phyloP scores from a whole-genome alignment of 2,888 invertebrate genomes.

The Notocelia uddmanniana region DNA sequence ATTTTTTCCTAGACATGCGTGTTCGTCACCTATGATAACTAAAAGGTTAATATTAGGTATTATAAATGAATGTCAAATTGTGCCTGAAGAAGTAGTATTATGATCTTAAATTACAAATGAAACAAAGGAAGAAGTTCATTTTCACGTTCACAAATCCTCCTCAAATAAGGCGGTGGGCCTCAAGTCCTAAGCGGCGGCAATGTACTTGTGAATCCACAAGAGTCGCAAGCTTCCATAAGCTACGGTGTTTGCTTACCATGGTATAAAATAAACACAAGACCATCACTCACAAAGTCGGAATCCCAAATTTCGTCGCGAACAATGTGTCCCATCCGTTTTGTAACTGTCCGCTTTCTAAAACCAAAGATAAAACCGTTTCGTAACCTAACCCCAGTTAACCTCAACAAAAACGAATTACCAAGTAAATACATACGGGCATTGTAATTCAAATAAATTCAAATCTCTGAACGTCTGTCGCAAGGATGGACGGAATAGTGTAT shows the following conservation, averaged over 20 bases:
- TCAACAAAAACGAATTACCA: conserved; percentile 74
- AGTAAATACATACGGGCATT: conserved; percentile 76
- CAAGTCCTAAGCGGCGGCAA: too few species aligned
- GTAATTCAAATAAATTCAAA: conserved; percentile 84
- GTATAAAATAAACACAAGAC: too few species aligned
- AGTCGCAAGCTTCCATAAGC: too few species aligned
- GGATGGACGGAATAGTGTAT: conserved; percentile 59
- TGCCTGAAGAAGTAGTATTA: background rate
- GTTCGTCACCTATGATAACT: background rate
- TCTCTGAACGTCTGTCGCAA: conserved; percentile 63
- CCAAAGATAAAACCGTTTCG: conserved; percentile 59
- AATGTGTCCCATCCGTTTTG: conserved; percentile 36
- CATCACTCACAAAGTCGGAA: background rate
- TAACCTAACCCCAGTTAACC: conserved; percentile 76
- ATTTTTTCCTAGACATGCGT: background rate
- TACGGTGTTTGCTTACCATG: too few species aligned
- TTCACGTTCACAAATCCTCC: background rate
- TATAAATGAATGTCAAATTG: too few species aligned
- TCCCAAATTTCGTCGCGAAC: conserved; percentile 29
- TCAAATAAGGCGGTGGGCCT: background rate
- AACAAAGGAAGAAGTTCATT: background rate
- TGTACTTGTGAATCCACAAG: too few species aligned
- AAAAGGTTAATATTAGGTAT: too few species aligned
- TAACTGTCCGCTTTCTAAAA: conserved; percentile 48
- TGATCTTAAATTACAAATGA: background rate